A percentile compares a stretch with the other conserved stretches of the same genome.
Conservation (phyloP, 2,113 vertebrate species). For the Phyllostomus hastatus region DNA sequence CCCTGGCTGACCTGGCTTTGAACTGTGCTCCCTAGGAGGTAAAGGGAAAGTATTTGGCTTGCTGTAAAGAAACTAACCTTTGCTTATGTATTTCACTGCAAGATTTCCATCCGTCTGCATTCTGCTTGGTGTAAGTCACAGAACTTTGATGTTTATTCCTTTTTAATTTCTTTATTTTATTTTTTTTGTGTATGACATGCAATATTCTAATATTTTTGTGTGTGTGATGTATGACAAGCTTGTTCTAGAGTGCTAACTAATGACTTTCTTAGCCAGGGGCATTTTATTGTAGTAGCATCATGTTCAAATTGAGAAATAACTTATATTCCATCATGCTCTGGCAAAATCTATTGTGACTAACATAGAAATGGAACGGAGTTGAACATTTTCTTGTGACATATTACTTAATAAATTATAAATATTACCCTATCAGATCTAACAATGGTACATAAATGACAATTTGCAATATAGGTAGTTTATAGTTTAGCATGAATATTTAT, state of each 20-base stretch:
- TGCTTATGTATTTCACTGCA: neutral
- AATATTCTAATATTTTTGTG: neutral
- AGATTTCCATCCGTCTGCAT: neutral
- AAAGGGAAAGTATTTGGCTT: neutral
- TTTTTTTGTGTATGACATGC: neutral
- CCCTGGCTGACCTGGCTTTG: constrained; percentile 21
- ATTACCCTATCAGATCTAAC: constrained; percentile 42
- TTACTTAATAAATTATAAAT: constrained; percentile 66
- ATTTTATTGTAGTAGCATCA: constrained; percentile 8
- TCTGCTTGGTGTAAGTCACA: constrained; percentile 14
- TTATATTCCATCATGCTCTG: constrained; percentile 20
- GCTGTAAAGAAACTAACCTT: neutral
- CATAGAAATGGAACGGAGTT: constrained; percentile 29
- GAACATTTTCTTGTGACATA: constrained; percentile 47
- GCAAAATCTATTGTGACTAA: constrained; percentile 34
- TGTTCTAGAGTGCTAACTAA: neutral
- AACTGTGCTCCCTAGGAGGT: neutral
- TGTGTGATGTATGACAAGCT: neutral
- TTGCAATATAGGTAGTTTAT: constrained; percentile 38
- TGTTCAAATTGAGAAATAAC: constrained; percentile 57
- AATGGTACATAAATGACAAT: constrained; percentile 35
- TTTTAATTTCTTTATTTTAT: neutral
- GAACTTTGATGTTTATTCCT: neutral
- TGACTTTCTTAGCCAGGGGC: constrained; percentile 34
- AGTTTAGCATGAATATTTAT: constrained; percentile 49